phyloP scores from a whole-genome alignment of 2,888 invertebrate genomes.

The Bembecia ichneumoniformis region DNA sequence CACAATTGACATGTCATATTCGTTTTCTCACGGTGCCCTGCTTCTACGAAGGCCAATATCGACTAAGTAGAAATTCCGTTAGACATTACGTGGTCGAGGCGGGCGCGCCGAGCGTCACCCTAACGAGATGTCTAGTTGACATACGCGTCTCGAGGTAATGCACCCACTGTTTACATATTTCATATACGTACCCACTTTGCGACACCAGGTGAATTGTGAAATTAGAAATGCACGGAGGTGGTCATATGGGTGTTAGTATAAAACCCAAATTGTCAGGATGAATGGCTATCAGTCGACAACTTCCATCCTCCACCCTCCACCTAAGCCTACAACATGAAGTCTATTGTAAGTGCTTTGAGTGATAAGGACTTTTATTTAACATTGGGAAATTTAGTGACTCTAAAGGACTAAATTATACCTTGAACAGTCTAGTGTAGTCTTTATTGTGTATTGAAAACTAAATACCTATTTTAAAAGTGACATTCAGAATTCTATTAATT shows the following conservation, averaged over 20 bases:
- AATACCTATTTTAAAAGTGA: too few relatives aligned
- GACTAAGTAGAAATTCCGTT: slow-evolving; percentile 52
- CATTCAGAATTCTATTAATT: too few relatives aligned
- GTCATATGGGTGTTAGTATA: slow-evolving; percentile 49
- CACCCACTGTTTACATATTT: slow-evolving; percentile 65
- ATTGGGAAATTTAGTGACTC: slow-evolving; percentile 15
- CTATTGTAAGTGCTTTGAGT: slow-evolving; percentile 50
- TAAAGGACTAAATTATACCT: not conserved
- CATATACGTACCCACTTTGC: slow-evolving; percentile 55
- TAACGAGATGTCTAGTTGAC: slow-evolving; percentile 27
- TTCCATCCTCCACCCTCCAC: slow-evolving; percentile 31
- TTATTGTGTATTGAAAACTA: too few relatives aligned
- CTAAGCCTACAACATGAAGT: slow-evolving; percentile 52
- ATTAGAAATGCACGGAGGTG: slow-evolving; percentile 53
- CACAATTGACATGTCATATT: too few relatives aligned
- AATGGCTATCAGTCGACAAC: slow-evolving; percentile 48
- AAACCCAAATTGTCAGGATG: slow-evolving; percentile 55
- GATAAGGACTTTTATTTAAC: slow-evolving; percentile 3
- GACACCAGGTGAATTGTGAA: slow-evolving; percentile 57
- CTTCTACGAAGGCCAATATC: slow-evolving; percentile 34
- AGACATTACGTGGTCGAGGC: slow-evolving; percentile 42
- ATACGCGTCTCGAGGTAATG: slow-evolving; percentile 60
- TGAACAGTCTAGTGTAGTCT: not conserved
- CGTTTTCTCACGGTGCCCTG: slow-evolving; percentile 1
- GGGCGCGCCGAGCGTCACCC: not conserved